These are phyloP conservation scores for Drosophila neocordata DNA, from an alignment of 1,140 invertebrate genomes.

Conservation along the genomic window DNA sequence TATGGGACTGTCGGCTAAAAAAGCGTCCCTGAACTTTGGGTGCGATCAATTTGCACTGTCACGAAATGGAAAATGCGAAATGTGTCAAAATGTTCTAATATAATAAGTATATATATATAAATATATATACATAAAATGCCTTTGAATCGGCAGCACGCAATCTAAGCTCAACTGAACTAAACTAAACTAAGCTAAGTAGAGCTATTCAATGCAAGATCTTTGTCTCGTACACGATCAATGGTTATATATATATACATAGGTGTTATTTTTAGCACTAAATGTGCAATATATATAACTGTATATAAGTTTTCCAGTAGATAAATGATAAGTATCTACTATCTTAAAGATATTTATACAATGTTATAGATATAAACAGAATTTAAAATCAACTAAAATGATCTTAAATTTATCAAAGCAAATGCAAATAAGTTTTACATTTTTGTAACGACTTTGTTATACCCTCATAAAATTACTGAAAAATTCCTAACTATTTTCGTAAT, in stretches of 20 bases:
- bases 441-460: no score
- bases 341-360: no score
- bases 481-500: not conserved
- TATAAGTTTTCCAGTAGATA: not conserved
- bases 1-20: constrained; percentile 16
- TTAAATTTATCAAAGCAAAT: no score
- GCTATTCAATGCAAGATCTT: constrained; percentile 3
- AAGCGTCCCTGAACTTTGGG: constrained; percentile 71
- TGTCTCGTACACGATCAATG: not conserved
- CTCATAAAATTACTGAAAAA: not conserved
- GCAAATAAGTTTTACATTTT: no score
- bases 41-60: constrained; percentile 70
- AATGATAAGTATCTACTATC: not conserved
- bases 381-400: no score
- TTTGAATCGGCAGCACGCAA: not conserved
- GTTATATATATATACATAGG: not conserved
- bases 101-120: not conserved
- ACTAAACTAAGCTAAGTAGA: not conserved
- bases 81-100: constrained; percentile 52
- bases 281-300: not conserved
- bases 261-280: constrained; percentile 2
- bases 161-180: not conserved
- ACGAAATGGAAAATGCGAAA: constrained; percentile 59
- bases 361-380: no score
- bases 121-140: not conserved